Evolutionary conservation across 2,797 vertebrate genomes (phyloP).

Genomic region (Brotula barbata): DNA sequence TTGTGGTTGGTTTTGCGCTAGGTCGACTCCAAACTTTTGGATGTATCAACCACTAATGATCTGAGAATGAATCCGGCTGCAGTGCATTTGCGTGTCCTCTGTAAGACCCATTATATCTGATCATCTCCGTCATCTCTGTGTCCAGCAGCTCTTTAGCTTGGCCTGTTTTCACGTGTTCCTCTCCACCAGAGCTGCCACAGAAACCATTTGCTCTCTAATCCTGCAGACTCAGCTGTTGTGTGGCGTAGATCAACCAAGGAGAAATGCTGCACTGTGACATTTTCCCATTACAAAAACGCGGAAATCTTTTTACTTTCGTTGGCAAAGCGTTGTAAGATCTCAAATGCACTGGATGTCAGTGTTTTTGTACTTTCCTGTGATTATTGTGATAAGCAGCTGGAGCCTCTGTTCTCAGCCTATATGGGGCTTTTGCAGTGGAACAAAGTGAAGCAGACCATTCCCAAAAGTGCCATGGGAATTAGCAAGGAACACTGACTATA

Average conservation of each 20-base stretch:
- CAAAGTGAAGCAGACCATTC: conserved; percentile 42
- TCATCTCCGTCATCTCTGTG: neutral
- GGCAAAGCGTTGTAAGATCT: conserved; percentile 21
- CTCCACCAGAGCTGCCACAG: neutral
- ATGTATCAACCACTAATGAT: neutral
- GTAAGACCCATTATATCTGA: neutral
- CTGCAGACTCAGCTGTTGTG: conserved; percentile 39
- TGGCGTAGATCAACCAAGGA: conserved; percentile 20
- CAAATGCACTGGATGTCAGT: conserved; percentile 25
- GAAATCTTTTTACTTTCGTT: conserved; percentile 37
- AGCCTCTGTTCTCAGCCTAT: conserved; percentile 5
- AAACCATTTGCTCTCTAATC: neutral
- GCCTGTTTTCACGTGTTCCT: conserved; percentile 10
- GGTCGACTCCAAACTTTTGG: too few species aligned
- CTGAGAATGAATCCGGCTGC: neutral
- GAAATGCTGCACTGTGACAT: conserved; percentile 31
- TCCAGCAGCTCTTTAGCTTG: neutral
- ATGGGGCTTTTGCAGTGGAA: conserved; percentile 46
- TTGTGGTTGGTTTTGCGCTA: too few species aligned
- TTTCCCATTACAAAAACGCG: conserved; percentile 37
- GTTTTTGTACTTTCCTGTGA: conserved; percentile 26
- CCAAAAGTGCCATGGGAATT: conserved; percentile 59
- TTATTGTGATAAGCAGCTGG: conserved; percentile 51
- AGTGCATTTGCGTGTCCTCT: neutral
- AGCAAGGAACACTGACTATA: conserved; percentile 65